phyloP scores from a whole-genome alignment of 2,113 vertebrate genomes.

The Ovibos moschatus region DNA sequence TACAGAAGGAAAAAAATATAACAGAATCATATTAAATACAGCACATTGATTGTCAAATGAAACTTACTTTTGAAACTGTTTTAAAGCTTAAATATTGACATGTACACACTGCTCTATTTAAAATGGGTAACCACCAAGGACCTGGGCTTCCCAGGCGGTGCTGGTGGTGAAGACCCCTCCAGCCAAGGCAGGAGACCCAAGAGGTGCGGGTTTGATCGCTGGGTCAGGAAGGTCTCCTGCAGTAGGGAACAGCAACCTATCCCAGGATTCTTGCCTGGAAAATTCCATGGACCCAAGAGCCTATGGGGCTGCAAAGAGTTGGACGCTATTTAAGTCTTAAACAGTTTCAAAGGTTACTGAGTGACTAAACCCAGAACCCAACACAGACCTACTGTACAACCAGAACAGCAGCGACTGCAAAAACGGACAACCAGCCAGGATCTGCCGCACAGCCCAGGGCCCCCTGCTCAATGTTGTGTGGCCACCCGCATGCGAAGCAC shows the following conservation, averaged over 20 bases:
- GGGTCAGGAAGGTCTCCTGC: neutral
- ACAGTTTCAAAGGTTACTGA: neutral
- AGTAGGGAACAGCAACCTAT: neutral
- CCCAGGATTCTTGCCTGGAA: neutral
- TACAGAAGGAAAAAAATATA: neutral
- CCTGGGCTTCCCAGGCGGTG: neutral
- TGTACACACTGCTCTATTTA: neutral
- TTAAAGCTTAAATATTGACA: neutral
- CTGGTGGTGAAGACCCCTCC: neutral
- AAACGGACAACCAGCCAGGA: rapidly evolving
- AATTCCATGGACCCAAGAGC: neutral
- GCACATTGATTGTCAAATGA: neutral
- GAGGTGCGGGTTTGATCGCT: neutral
- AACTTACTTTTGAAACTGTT: neutral
- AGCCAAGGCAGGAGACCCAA: neutral
- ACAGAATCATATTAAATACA: neutral
- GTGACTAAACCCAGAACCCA: neutral
- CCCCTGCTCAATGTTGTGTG: rapidly evolving
- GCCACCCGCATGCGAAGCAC: neutral
- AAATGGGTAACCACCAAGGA: neutral
- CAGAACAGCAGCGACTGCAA: neutral
- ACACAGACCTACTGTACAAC: rapidly evolving
- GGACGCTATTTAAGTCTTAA: neutral
- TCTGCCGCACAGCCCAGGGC: rapidly evolving
- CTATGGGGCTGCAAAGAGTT: neutral